These are phyloP conservation scores for Girardinichthys multiradiatus DNA, from an alignment of 2,113 vertebrate genomes.

Conservation along the genomic window DNA sequence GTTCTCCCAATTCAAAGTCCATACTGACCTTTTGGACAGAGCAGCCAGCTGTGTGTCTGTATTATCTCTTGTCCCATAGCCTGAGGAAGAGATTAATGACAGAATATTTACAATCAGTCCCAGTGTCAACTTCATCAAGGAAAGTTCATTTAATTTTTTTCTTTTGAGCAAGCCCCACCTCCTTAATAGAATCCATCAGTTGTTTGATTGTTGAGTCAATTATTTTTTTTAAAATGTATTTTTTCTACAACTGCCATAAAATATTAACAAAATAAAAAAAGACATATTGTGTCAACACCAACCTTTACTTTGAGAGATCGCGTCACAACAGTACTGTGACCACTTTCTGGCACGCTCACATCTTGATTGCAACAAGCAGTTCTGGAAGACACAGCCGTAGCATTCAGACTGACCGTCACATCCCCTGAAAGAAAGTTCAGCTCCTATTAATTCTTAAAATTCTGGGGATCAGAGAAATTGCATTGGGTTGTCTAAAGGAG, in stretches of 20 bases:
- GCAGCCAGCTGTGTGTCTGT: conserved; percentile 56
- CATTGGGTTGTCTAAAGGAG: not conserved
- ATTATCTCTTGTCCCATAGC: conserved; percentile 63
- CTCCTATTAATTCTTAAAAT: no score
- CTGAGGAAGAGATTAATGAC: conserved; percentile 30
- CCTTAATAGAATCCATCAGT: not conserved
- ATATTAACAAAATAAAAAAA: no score
- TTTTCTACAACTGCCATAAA: no score
- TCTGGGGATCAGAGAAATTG: not conserved
- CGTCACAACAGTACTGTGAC: conserved; percentile 79
- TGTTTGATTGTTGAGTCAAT: no score
- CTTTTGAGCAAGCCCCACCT: no score
- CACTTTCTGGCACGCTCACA: conserved; percentile 78
- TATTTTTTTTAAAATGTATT: no score
- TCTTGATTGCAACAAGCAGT: conserved; percentile 70
- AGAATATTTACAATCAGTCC: not conserved
- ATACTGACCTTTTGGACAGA: conserved; percentile 68
- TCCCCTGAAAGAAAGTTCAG: conserved; percentile 63
- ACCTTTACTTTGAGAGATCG: conserved; percentile 84
- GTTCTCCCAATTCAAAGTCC: not conserved
- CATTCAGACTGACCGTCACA: conserved; percentile 79
- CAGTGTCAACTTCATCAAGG: not conserved
- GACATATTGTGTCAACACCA: not conserved
- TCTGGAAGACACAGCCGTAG: conserved; percentile 76
- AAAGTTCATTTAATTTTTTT: not conserved